phyloP scores from a whole-genome alignment of 2,113 vertebrate species.

The Tupaia chinensis region DNA sequence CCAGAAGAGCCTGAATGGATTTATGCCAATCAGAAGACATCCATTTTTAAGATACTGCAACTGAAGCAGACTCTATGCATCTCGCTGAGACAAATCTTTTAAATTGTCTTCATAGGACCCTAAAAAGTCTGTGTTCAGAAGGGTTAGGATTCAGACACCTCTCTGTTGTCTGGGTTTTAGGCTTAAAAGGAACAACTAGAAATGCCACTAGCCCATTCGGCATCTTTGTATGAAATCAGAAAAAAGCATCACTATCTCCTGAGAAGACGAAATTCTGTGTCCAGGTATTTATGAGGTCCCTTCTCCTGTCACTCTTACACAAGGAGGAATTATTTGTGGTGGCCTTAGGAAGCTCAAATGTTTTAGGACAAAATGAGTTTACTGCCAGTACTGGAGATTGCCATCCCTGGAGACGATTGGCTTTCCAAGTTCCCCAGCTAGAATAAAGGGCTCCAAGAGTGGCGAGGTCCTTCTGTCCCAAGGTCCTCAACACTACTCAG shows the following conservation, averaged over 20 bases:
- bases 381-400: neutral
- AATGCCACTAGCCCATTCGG: neutral
- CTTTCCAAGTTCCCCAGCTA: neutral
- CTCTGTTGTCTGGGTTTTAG: neutral
- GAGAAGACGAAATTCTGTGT: neutral
- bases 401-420: neutral
- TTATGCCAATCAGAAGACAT: slow-evolving; percentile 45
- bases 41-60: slow-evolving; percentile 37
- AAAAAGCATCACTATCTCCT: neutral
- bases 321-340: neutral
- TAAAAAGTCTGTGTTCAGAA: neutral
- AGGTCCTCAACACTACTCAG: neutral
- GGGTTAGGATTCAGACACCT: neutral
- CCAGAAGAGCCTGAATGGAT: slow-evolving; percentile 1
- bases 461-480: neutral
- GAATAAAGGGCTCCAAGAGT: neutral
- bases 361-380: neutral
- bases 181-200: neutral
- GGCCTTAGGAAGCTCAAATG: neutral
- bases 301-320: neutral
- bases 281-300: too few relatives aligned
- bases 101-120: neutral
- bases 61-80: slow-evolving; percentile 13
- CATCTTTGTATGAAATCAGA: neutral
- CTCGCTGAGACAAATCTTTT: slow-evolving; percentile 40